A percentile compares a stretch with the other conserved stretches of the same genome.
These are phyloP conservation scores for Aphodius granarius DNA, from an alignment of 2,888 invertebrate species.

Conservation along the genomic window DNA sequence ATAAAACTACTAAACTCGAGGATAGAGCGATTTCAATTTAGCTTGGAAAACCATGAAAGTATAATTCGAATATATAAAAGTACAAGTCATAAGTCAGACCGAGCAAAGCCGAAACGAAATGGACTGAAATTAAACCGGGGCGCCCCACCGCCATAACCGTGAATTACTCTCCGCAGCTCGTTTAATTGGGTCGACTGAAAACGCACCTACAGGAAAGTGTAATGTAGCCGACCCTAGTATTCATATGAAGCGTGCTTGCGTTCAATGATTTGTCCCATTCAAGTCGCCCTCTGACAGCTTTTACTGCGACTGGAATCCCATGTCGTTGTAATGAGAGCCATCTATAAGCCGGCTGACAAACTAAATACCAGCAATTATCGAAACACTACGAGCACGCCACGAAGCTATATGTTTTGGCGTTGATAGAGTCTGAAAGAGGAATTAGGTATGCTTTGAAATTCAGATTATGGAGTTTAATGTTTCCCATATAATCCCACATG, in stretches of 20 bases:
- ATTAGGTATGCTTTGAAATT: background rate
- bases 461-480: background rate
- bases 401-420: background rate
- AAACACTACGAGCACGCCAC: too few species aligned
- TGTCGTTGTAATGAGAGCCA: constrained; percentile 7
- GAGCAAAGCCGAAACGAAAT: background rate
- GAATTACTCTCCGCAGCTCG: background rate
- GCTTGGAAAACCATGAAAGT: background rate
- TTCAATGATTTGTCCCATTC: background rate
- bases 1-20: background rate
- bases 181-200: background rate
- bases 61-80: background rate
- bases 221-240: background rate
- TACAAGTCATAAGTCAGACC: background rate
- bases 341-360: constrained; percentile 16
- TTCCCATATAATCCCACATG: too few species aligned
- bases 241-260: background rate
- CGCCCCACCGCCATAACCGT: background rate
- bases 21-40: background rate
- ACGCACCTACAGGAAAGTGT: background rate
- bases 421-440: background rate
- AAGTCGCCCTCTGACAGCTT: background rate
- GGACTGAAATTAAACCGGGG: background rate
- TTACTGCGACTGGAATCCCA: background rate
- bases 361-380: constrained; percentile 18